Base-by-base conservation (phyloP, 2,888 invertebrate species). In the Mythimna loreyi region DNA sequence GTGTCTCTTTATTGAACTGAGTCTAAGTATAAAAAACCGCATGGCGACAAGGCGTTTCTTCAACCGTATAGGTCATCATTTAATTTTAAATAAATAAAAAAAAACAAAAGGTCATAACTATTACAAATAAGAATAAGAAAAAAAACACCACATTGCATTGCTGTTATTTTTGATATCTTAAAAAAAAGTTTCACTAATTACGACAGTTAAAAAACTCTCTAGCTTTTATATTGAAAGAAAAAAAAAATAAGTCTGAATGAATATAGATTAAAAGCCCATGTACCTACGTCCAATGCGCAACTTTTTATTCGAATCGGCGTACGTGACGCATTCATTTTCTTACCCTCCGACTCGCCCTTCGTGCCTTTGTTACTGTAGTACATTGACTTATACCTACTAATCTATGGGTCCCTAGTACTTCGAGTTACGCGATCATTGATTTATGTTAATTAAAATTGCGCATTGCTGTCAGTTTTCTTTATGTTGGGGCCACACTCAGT, bases 261-360 rank as follows among this genome's bases (percentile, higher is more conserved):
- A 19, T 13, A 43, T 6, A 43, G 9, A 49, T 13, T 23, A 49
- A 49, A 52, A 28, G 19, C 52, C 8, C 7, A 19, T 19, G 23
- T 23, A 40, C 3, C 3, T 36, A n/a, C 4, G n/a, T 23, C 23
- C 50, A 56, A 45, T 70, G 69, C 58, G 55, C 50, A 63, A 74
- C 47, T 52, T 75, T 60, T 71, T 60, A 70, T 16, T 47, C 43
- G 47, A 61, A 49, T 64, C 53, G 60, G 65, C 36, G 60, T 65
- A 65, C 71, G 75, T 75, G 75, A 75, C 75, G 57, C 57, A 57
- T 43, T 71, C 43, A 19, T 72, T 47, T 58, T 25, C 50, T 65
- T 75, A 60, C 52, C 65, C 65, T 71, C 19, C 8, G 28, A 58
- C 13, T 75, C 30, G 60, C 57, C 64, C 59, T 60, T 52, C 36